Evolutionary conservation across 2,888 invertebrate genomes (phyloP).

Genomic region (Eupeodes latifasciatus): DNA sequence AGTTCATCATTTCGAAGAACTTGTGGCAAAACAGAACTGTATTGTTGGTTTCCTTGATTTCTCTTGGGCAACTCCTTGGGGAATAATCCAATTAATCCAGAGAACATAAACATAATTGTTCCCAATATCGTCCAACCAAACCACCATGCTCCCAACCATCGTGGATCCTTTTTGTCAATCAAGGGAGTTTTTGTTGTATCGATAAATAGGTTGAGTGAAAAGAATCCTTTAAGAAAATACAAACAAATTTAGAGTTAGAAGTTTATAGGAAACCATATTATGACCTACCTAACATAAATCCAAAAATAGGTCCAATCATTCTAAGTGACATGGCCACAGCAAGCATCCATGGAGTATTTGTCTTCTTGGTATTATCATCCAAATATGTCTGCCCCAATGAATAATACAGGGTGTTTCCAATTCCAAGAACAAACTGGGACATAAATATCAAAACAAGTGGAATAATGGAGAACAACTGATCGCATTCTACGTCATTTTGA

Average conservation of each 20-base stretch:
- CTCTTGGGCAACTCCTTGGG: conserved; percentile 84
- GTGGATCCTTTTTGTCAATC: conserved; percentile 86
- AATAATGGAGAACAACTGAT: conserved; percentile 84
- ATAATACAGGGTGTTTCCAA: conserved; percentile 88
- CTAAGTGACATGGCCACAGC: conserved; percentile 83
- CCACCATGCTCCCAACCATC: conserved; percentile 92
- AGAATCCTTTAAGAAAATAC: conserved; percentile 78
- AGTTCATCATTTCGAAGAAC: conserved; percentile 80
- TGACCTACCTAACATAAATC: conserved; percentile 85
- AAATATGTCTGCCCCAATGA: conserved; percentile 88
- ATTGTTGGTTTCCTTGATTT: conserved; percentile 70
- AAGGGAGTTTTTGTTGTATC: conserved; percentile 87
- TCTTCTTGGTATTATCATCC: conserved; percentile 89
- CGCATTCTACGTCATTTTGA: conserved; percentile 83
- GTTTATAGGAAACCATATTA: not conserved
- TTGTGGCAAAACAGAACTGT: conserved; percentile 81
- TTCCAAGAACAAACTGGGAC: conserved; percentile 89
- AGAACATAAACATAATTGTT: conserved; percentile 86
- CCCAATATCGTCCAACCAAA: conserved; percentile 87
- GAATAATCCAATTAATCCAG: conserved; percentile 87
- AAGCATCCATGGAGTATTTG: conserved; percentile 87
- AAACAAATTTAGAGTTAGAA: not conserved
- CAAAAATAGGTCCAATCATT: conserved; percentile 86
- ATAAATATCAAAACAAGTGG: conserved; percentile 87
- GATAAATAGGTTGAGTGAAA: conserved; percentile 86